Evolutionary conservation across 2,888 invertebrate species (phyloP), one percentile per base, ranked within the genome.

Genomic region (Liopterus haemorrhoidalis): DNA sequence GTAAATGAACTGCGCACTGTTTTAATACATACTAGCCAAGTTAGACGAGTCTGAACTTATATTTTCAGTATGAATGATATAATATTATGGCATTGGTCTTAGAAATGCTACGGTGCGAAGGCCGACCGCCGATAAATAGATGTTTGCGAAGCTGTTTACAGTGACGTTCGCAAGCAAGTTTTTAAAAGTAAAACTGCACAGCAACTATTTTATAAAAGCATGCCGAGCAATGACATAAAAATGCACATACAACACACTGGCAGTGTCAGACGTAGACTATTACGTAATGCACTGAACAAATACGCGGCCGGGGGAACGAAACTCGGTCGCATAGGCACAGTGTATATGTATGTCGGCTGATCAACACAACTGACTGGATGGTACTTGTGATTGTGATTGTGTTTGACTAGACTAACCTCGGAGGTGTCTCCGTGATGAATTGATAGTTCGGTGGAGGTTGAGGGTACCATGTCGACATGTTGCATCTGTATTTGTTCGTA

Each of bases 391-490:
- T 47, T 14, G 8, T 11, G 3, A 31, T 15, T 31, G 11, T 11
- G 33, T 2, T 5, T 11, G 15, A 16, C 16, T 15, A 15, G 40
- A 61, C 65, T 61, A 59, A 66, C 66, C 66, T 66, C 57, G 64
- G 59, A 37, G 62, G 58, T 33, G 59, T 55, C 28, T 63, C 63
- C 58, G 61, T 56, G 38, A 61, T 54, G 54, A 61, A 61, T 48
- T 60, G 59, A 45, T 57, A 59, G 30, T 58, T 49, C 27, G 60
- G 53, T 22, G 57, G 51, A 35, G 57, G 51, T 30, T 51, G 45
- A 16, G 56, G 52, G 42, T 57, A 56, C 57, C 57, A 59, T 21
- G 53, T 46, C 47, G 54, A 48, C 50, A 56, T 55, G 24, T n/a
- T 36, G 24, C 36, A 36, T 38, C 36, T 30, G 36, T 18, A 15